These are phyloP conservation scores for Bombus terrestris DNA, from an alignment of 1,140 invertebrate genomes.

Conservation along the genomic window DNA sequence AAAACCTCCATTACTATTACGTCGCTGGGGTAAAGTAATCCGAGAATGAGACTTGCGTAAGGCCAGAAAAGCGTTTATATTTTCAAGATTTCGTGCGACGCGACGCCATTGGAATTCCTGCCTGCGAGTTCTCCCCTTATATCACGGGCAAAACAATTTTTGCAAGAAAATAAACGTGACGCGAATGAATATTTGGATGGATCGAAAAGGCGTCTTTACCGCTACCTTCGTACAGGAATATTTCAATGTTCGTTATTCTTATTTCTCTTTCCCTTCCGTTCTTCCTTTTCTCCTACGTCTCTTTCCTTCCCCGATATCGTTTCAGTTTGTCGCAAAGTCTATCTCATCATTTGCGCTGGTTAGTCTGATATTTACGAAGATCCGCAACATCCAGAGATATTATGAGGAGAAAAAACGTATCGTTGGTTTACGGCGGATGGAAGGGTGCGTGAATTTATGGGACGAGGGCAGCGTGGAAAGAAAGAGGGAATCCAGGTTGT, in stretches of 20 bases:
- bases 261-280: not conserved
- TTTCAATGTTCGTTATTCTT: slow-evolving; percentile 1
- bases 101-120: not conserved
- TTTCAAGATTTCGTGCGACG: slow-evolving; percentile 12
- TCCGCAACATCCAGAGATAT: slow-evolving; percentile 32
- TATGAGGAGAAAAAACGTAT: slow-evolving; percentile 46
- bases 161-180: slow-evolving; percentile 21
- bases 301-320: not conserved
- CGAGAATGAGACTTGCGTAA: slow-evolving; percentile 56
- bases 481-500: slow-evolving; percentile 37
- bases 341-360: slow-evolving; percentile 35
- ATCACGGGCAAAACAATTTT: slow-evolving; percentile 26
- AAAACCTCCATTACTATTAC: slow-evolving; percentile 67
- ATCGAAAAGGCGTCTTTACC: not conserved
- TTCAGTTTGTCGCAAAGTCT: slow-evolving; percentile 24
- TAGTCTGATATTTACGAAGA: slow-evolving; percentile 45
- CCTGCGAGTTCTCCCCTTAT: not conserved
- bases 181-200: not conserved
- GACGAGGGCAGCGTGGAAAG: slow-evolving; percentile 29
- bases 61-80: slow-evolving; percentile 38
- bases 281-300: too few relatives aligned
- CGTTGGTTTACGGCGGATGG: slow-evolving; percentile 54
- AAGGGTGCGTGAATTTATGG: slow-evolving; percentile 64
- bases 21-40: slow-evolving; percentile 57
- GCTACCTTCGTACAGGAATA: not conserved